Evolutionary conservation across 2,888 invertebrate species (phyloP).

Genomic region (Plemyria rubiginata): DNA sequence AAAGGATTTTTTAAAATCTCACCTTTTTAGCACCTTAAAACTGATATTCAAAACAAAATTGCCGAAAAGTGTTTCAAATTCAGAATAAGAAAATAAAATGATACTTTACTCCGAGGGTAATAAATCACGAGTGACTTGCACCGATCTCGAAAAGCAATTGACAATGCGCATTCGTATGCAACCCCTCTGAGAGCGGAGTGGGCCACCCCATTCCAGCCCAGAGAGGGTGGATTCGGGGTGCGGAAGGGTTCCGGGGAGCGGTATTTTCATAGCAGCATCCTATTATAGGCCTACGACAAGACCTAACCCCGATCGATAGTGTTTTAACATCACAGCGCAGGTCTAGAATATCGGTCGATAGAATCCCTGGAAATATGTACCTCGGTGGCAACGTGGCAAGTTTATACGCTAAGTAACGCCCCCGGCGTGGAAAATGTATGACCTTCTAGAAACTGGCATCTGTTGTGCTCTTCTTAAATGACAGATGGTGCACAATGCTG

Average conservation of each 20-base stretch:
- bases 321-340: slow-evolving; percentile 34
- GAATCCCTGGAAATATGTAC: slow-evolving; percentile 19
- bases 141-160: slow-evolving; percentile 30
- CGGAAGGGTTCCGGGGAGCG: slow-evolving; percentile 21
- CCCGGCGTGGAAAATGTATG: neutral
- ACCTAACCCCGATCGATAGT: slow-evolving; percentile 42
- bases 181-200: slow-evolving; percentile 4
- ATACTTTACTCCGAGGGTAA: slow-evolving; percentile 20
- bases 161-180: slow-evolving; percentile 34
- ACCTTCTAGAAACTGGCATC: neutral
- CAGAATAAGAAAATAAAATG: slow-evolving; percentile 3
- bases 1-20: neutral
- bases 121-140: slow-evolving; percentile 34
- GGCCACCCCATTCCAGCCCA: slow-evolving; percentile 11
- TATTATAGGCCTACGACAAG: slow-evolving; percentile 36
- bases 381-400: slow-evolving; percentile 17
- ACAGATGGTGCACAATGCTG: neutral
- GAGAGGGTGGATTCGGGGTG: slow-evolving; percentile 19
- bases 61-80: slow-evolving; percentile 1
- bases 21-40: slow-evolving; percentile 1
- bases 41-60: slow-evolving; percentile 11
- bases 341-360: slow-evolving; percentile 42
- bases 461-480: neutral
- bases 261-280: slow-evolving; percentile 38
- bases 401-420: slow-evolving; percentile 8